Percentiles rank a stretch among this genome's conserved stretches.
These are phyloP conservation scores for Microplitis mediator DNA, from an alignment of 1,140 invertebrate species.

Conservation along the genomic window DNA sequence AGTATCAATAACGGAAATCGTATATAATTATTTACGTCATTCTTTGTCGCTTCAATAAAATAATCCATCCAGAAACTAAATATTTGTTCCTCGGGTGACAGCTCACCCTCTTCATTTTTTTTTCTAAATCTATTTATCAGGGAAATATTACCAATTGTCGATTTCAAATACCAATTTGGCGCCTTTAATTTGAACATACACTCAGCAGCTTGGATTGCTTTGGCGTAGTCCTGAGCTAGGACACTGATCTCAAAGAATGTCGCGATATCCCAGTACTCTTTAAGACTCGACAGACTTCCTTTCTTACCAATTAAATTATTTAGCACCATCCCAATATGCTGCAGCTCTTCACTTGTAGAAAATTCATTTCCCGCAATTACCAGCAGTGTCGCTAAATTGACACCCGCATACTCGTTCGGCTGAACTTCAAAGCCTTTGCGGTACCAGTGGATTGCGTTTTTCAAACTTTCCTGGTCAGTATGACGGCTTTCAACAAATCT, in stretches of 20 bases:
- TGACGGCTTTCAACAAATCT: constrained; percentile 97
- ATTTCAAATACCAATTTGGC: constrained; percentile 98
- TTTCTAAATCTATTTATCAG: constrained; percentile 93
- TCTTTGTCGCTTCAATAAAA: constrained; percentile 91
- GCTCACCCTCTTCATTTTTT: constrained; percentile 72
- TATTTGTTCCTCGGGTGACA: constrained; percentile 81
- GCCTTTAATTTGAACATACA: constrained; percentile 99
- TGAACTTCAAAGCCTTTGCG: constrained; percentile 97
- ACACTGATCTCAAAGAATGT: constrained; percentile 99
- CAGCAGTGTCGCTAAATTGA: constrained; percentile 96
- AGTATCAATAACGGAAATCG: constrained; percentile 89
- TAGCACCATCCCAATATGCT: constrained; percentile 90
- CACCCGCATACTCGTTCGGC: constrained; percentile 98
- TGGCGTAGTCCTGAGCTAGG: constrained; percentile 94
- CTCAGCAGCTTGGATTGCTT: constrained; percentile 96
- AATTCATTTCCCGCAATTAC: constrained; percentile 98
- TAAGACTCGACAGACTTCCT: constrained; percentile 88
- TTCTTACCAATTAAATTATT: constrained; percentile 99
- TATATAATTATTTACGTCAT: constrained; percentile 78
- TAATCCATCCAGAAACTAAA: constrained; percentile 99
- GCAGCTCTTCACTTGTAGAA: constrained; percentile 86
- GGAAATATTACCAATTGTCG: constrained; percentile 96
- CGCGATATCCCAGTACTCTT: constrained; percentile 99
- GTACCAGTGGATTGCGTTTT: constrained; percentile 97
- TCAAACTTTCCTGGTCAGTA: constrained; percentile 84